Evolutionary conservation across 2,888 invertebrate species (phyloP).

Genomic region (Cactoblastis cactorum): DNA sequence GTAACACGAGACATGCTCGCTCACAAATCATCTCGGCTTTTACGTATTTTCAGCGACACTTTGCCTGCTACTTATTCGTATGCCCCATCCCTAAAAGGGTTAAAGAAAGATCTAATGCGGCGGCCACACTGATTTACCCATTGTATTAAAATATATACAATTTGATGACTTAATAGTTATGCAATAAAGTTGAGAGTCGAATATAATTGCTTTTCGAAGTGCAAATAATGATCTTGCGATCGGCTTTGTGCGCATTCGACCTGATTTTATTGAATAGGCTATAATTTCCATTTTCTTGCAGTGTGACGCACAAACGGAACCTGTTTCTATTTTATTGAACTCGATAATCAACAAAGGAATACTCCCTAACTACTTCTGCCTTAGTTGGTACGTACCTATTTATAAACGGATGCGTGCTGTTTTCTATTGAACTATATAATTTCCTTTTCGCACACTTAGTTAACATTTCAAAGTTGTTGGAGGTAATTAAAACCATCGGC

Average conservation of each 20-base stretch:
- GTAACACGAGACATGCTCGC: constrained; percentile 59
- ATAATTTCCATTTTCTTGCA: constrained; percentile 43
- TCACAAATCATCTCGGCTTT: constrained; percentile 58
- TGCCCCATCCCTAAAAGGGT: constrained; percentile 37
- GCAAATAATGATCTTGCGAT: constrained; percentile 24
- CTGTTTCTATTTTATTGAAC: constrained; percentile 36
- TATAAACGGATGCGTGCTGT: constrained; percentile 1
- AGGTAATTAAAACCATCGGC: too few relatives aligned
- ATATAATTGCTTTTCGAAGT: constrained; percentile 11
- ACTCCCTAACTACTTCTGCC: constrained; percentile 24
- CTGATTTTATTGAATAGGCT: constrained; percentile 41
- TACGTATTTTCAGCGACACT: constrained; percentile 52
- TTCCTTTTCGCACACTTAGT: background rate
- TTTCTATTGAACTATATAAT: background rate
- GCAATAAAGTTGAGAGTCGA: constrained; percentile 5
- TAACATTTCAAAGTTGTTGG: too few relatives aligned
- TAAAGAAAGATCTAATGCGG: constrained; percentile 34
- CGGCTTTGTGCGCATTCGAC: constrained; percentile 24
- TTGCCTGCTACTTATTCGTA: constrained; percentile 43
- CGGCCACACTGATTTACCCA: constrained; percentile 9
- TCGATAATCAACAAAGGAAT: constrained; percentile 17
- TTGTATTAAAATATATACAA: background rate
- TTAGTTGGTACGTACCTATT: constrained; percentile 25
- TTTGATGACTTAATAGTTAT: background rate
- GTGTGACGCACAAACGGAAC: constrained; percentile 37